Conservation (phyloP, 1,140 invertebrate species). For the Ceratina australensis region DNA sequence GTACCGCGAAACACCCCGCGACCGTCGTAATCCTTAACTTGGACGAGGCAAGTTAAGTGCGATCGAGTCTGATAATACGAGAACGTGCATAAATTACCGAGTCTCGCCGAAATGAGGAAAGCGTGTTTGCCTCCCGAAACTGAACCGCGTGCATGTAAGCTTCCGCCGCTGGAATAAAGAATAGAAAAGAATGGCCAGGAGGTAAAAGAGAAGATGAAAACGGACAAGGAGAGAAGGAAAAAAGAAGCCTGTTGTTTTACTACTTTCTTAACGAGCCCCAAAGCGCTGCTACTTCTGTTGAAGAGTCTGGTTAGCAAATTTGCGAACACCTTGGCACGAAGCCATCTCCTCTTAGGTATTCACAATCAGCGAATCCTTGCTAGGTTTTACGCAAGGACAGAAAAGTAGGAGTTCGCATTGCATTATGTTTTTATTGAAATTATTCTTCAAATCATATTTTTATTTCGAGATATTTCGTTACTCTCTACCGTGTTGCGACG, state of each 20-base stretch:
- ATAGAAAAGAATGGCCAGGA: neutral
- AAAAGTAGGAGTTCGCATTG: neutral
- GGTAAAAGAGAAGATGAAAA: neutral
- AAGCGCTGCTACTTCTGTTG: neutral
- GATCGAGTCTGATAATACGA: neutral
- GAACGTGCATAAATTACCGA: neutral
- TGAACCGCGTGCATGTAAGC: no score
- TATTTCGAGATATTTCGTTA: neutral
- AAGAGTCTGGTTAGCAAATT: neutral
- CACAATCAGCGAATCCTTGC: neutral
- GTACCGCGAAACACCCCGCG: slow-evolving; percentile 47
- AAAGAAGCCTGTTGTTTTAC: neutral
- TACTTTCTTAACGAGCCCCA: neutral
- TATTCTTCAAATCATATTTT: neutral
- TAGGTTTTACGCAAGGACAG: neutral
- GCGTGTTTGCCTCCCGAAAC: neutral
- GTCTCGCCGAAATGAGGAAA: neutral
- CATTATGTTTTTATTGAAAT: neutral
- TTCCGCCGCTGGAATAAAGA: neutral
- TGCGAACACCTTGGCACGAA: neutral
- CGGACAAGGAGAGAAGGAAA: neutral
- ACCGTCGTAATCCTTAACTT: slow-evolving; percentile 5
- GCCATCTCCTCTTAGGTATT: slow-evolving; percentile 1
- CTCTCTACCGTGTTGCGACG: no score
- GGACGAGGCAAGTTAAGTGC: neutral